Conservation (phyloP, 2,888 invertebrate species). For the Ormyrus pomaceus region DNA sequence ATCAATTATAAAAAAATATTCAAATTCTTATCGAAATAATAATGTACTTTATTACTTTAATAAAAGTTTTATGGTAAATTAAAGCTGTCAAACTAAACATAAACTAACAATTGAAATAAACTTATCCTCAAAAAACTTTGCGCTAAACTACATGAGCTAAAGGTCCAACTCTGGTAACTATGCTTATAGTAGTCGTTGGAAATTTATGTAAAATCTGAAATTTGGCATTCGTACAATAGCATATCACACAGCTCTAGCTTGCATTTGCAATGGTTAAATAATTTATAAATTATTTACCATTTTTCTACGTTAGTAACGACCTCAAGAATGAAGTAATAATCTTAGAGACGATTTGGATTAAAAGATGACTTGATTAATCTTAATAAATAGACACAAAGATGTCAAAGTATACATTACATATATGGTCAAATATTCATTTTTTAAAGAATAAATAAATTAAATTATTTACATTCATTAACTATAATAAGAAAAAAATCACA, state of each 20-base stretch:
- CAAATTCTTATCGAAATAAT: constrained; percentile 5
- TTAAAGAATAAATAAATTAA: constrained; percentile 45
- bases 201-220: constrained; percentile 47
- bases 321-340: constrained; percentile 28
- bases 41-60: constrained; percentile 2
- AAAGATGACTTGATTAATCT: neutral
- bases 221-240: constrained; percentile 52
- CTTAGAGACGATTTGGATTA: constrained; percentile 18
- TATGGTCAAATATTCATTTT: constrained; percentile 5
- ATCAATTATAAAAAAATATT: constrained; percentile 13
- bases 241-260: constrained; percentile 34
- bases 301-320: constrained; percentile 35
- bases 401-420: constrained; percentile 28
- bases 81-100: constrained; percentile 3
- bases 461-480: constrained; percentile 45
- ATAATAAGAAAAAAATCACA: constrained; percentile 51
- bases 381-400: constrained; percentile 39
- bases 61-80: constrained; percentile 11
- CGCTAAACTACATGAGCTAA: constrained; percentile 33
- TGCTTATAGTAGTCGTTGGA: constrained; percentile 21
- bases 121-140: constrained; percentile 12
- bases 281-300: constrained; percentile 33
- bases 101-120: constrained; percentile 1
- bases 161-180: constrained; percentile 45
- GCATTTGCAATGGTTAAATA: constrained; percentile 31